Evolutionary conservation across 2,797 vertebrate genomes (phyloP).

Genomic region (Notolabrus celidotus): DNA sequence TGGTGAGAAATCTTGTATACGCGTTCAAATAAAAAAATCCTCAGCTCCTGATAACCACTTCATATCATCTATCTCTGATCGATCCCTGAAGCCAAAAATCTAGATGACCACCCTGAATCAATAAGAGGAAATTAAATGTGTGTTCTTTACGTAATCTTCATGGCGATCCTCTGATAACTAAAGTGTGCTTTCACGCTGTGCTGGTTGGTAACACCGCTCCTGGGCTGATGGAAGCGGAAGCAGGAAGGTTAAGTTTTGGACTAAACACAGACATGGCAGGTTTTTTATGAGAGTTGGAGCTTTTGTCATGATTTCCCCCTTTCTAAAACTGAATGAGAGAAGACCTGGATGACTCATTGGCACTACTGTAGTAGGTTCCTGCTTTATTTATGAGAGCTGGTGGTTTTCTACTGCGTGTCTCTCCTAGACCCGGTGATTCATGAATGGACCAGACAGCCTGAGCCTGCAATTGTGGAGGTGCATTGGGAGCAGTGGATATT

Average conservation of each 20-base stretch:
- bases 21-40: slow-evolving; percentile 64
- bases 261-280: slow-evolving; percentile 51
- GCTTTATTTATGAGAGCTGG: slow-evolving; percentile 85
- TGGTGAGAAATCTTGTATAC: slow-evolving; percentile 72
- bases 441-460: slow-evolving; percentile 83
- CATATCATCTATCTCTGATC: slow-evolving; percentile 71
- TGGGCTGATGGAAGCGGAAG: slow-evolving; percentile 21
- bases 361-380: slow-evolving; percentile 77
- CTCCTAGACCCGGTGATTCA: slow-evolving; percentile 84
- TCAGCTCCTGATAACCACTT: slow-evolving; percentile 57
- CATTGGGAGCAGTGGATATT: slow-evolving; percentile 81
- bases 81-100: slow-evolving; percentile 65
- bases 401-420: slow-evolving; percentile 79
- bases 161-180: slow-evolving; percentile 38
- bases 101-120: slow-evolving; percentile 63
- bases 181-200: slow-evolving; percentile 23
- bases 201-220: slow-evolving; percentile 19
- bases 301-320: slow-evolving; percentile 67
- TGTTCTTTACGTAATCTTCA: slow-evolving; percentile 62
- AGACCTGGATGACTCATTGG: slow-evolving; percentile 79
- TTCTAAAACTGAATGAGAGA: slow-evolving; percentile 75
- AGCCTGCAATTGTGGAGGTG: slow-evolving; percentile 81
- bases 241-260: slow-evolving; percentile 40
- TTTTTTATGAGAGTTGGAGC: slow-evolving; percentile 44
- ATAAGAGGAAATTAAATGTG: slow-evolving; percentile 69